Evolutionary conservation across 1,140 invertebrate genomes (phyloP).

Genomic region (Bombus huntii): DNA sequence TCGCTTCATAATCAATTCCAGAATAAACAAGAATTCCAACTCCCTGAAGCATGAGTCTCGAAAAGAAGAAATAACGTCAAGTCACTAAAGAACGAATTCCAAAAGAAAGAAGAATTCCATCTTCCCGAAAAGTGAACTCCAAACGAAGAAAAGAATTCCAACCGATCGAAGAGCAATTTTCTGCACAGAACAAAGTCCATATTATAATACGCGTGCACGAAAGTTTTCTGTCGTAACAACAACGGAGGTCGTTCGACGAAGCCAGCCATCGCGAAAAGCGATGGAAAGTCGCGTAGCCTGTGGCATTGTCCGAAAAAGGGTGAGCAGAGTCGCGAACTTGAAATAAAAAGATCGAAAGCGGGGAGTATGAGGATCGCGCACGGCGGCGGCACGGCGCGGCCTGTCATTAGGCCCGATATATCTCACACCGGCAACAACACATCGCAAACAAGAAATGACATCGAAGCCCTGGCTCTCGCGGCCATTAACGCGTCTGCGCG

Average conservation of each 20-base stretch:
- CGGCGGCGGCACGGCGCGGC: constrained; percentile 55
- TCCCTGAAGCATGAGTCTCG: rapidly evolving
- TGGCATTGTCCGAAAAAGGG: not conserved
- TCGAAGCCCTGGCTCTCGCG: constrained; percentile 56
- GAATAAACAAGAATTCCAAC: too few species aligned
- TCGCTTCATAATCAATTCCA: too few species aligned
- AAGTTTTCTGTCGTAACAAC: not conserved
- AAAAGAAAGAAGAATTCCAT: not conserved
- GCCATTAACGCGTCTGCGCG: constrained; percentile 72
- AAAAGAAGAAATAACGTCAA: rapidly evolving
- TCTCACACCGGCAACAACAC: constrained; percentile 63
- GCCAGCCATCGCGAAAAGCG: not conserved
- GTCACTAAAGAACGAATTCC: too few species aligned
- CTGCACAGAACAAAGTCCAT: not conserved
- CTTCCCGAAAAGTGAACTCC: too few species aligned
- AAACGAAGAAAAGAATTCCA: not conserved
- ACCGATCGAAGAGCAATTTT: not conserved
- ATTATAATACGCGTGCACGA: not conserved
- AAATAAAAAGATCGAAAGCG: not conserved
- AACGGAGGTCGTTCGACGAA: not conserved
- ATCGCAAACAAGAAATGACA: constrained; percentile 73
- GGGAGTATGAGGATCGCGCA: constrained; percentile 45
- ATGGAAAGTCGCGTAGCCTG: not conserved
- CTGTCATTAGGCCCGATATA: constrained; percentile 72
- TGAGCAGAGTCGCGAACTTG: not conserved